Base-by-base conservation (phyloP, 2,113 vertebrate genomes). In the Noturus placidus region DNA sequence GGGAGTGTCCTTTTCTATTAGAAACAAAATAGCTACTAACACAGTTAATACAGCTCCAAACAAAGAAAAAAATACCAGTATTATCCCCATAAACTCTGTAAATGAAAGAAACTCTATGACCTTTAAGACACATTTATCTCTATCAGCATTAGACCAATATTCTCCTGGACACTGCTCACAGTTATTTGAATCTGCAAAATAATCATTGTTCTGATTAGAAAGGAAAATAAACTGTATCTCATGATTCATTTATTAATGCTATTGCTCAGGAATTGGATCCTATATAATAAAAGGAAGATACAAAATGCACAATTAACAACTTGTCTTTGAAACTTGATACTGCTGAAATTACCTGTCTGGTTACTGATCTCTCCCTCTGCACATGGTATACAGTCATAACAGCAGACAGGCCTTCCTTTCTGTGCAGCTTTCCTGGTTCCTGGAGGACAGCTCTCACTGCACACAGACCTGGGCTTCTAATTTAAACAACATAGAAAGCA, bases 181-280 rank as follows among this genome's bases (percentile, higher is more conserved):
- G 91, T 91, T 89, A 92, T 87, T 94, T 92, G 94, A 93, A 94
- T 95, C 94, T 95, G 93, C 54, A 95, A 95, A 84, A 87, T 89
- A 93, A 92, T 65, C 89, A 50, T 42, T 5, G 69, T 77, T 27
- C 1, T 63, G 7, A 63, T 63, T 63, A 63, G 59, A 2, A 63
- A 63, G 59, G 1, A 56, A 56, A 56, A 17, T 56, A 15, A 27
- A 63, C 59, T 27, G 10, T 27, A 27, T 63, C 0, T 27, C 13
- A 9, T 63, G 59, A 63, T 63, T 63, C 15, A 63, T 63, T 63
- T 63, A 63, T 63, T 9, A 63, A 63, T 33, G 33, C 65, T 50
- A 6, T 81, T 9, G 61, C 88, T 84, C n/a, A 90, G 38, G 56
- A 67, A 89, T 2, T 87, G 82, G 27, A 93, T 72, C n/a, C 88